These are phyloP conservation scores for Globodera rostochiensis DNA, from an alignment of 1,140 invertebrate species.

Conservation along the genomic window DNA sequence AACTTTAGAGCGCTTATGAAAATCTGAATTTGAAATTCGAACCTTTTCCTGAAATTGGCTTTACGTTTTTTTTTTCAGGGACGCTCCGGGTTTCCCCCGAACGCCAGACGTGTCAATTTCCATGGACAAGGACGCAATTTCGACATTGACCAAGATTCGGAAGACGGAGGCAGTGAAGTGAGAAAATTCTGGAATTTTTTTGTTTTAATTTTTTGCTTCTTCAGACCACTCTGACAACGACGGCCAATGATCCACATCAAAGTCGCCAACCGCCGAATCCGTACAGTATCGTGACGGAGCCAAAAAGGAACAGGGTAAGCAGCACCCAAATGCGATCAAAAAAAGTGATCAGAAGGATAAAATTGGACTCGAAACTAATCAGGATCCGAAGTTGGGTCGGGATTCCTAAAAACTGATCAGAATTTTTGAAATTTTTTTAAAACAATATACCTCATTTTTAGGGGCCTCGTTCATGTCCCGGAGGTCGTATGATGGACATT, in stretches of 20 bases:
- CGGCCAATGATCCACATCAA: not conserved
- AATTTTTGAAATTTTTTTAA: too few relatives aligned
- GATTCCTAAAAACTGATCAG: too few relatives aligned
- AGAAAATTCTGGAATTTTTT: not conserved
- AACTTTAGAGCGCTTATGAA: too few relatives aligned
- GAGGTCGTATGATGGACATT: not conserved
- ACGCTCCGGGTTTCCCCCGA: too few relatives aligned
- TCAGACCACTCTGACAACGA: constrained; percentile 12
- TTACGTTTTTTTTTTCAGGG: too few relatives aligned
- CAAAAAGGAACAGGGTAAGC: constrained; percentile 3
- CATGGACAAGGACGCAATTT: not conserved
- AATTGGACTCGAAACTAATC: too few relatives aligned
- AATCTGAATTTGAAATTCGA: too few relatives aligned
- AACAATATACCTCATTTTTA: not conserved
- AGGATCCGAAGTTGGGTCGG: too few relatives aligned
- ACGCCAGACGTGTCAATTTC: too few relatives aligned
- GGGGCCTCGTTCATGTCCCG: constrained; percentile 17
- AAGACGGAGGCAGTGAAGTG: not conserved
- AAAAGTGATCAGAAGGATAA: too few relatives aligned
- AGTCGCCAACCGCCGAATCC: constrained; percentile 15
- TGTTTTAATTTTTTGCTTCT: not conserved
- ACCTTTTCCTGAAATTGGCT: too few relatives aligned
- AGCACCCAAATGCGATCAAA: not conserved
- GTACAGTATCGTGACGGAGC: constrained; percentile 14
- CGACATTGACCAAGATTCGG: not conserved